Percentiles rank a stretch among this genome's conserved stretches.
Evolutionary conservation across 2,888 invertebrate species (phyloP).

Genomic region (Morpho helenor): DNA sequence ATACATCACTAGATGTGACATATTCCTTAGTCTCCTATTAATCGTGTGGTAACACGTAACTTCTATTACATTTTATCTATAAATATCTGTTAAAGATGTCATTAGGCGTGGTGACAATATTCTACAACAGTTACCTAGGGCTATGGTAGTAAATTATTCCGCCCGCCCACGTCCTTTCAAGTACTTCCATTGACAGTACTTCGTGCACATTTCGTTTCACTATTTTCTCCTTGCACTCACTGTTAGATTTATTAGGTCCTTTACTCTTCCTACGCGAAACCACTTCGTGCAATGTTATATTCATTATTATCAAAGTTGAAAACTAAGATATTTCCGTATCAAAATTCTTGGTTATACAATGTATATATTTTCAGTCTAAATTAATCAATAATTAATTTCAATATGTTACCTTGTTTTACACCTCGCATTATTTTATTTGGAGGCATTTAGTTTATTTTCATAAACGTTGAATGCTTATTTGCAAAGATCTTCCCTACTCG

Average conservation of each 20-base stretch:
- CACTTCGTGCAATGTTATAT: slow-evolving; percentile 27
- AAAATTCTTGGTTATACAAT: not conserved
- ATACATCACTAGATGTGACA: no score
- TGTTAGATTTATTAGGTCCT: slow-evolving; percentile 60
- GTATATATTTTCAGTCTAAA: no score
- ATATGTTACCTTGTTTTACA: not conserved
- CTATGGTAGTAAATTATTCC: slow-evolving; percentile 37
- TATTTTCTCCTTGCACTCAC: slow-evolving; percentile 57
- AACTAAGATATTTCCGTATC: not conserved
- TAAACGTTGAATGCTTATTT: no score
- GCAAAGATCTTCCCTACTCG: no score
- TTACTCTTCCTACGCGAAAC: slow-evolving; percentile 50
- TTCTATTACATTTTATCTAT: not conserved
- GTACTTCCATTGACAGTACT: slow-evolving; percentile 38
- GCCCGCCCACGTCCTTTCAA: slow-evolving; percentile 51
- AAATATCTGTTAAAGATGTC: slow-evolving; percentile 13
- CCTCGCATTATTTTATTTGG: no score
- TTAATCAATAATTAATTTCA: not conserved
- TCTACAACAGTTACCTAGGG: slow-evolving; percentile 14
- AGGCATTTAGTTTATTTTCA: no score
- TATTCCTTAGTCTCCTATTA: no score
- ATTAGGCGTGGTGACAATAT: slow-evolving; percentile 13
- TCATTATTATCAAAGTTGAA: slow-evolving; percentile 7
- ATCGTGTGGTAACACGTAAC: no score
- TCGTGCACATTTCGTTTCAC: slow-evolving; percentile 42